phyloP scores from a whole-genome alignment of 2,888 invertebrate species.

The Cosmia trapezina region DNA sequence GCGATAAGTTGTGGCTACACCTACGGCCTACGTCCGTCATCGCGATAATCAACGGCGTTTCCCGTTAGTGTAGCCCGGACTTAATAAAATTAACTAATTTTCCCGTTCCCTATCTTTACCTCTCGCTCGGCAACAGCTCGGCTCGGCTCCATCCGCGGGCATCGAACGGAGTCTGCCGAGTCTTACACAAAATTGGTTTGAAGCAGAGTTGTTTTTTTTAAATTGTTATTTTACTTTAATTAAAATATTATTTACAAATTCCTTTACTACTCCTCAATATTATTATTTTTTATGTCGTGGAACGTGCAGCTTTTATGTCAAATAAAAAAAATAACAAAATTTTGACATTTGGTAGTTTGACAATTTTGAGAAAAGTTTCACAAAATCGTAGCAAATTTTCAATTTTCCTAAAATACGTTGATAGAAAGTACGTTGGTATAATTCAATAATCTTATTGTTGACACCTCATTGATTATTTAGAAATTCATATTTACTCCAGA shows the following conservation, averaged over 20 bases:
- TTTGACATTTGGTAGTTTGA: slow-evolving; percentile 56
- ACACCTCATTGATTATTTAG: neutral
- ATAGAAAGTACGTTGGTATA: slow-evolving; percentile 34
- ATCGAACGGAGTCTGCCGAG: neutral
- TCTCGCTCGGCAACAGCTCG: neutral
- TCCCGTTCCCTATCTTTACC: too few relatives aligned
- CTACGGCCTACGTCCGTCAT: too few relatives aligned
- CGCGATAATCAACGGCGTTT: too few relatives aligned
- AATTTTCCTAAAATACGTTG: slow-evolving; percentile 32
- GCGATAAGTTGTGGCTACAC: too few relatives aligned
- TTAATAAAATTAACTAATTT: too few relatives aligned
- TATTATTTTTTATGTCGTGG: neutral
- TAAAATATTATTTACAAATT: neutral
- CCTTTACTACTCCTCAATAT: too few relatives aligned
- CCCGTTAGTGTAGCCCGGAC: too few relatives aligned
- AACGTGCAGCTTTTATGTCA: neutral
- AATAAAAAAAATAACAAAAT: neutral
- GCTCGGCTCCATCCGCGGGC: neutral
- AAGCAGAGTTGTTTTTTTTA: too few relatives aligned
- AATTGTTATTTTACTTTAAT: neutral
- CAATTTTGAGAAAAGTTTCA: slow-evolving; percentile 60
- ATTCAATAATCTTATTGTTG: neutral
- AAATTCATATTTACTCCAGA: neutral
- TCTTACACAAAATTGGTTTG: too few relatives aligned
- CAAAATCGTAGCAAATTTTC: slow-evolving; percentile 50